Percentiles rank a stretch among this genome's conserved stretches.
These are phyloP conservation scores for Dascyllus trimaculatus DNA, from an alignment of 2,113 vertebrate species.

Conservation along the genomic window DNA sequence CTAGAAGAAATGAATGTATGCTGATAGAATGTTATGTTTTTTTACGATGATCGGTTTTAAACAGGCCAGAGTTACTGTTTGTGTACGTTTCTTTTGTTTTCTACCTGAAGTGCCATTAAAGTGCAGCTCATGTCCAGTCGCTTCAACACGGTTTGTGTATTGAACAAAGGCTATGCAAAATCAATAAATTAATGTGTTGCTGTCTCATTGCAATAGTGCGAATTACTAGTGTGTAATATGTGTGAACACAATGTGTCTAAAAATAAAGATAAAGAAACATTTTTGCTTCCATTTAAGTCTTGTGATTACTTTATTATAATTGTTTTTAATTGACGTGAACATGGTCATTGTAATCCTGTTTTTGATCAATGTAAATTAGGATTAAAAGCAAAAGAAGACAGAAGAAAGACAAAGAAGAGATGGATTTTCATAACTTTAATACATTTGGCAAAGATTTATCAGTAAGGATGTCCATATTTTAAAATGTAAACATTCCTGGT, in stretches of 20 bases:
- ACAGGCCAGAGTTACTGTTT: neutral
- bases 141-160: neutral
- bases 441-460: too few species aligned
- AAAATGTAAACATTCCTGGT: too few species aligned
- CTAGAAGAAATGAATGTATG: slow-evolving; percentile 27
- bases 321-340: neutral
- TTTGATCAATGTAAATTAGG: neutral
- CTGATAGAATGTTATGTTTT: slow-evolving; percentile 3
- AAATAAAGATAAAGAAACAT: slow-evolving; percentile 28
- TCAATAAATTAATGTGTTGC: neutral
- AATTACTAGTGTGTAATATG: neutral
- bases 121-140: neutral
- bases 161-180: neutral
- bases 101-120: slow-evolving; percentile 16
- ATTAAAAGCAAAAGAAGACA: neutral
- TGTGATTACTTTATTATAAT: neutral
- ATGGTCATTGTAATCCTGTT: neutral
- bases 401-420: too few species aligned
- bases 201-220: neutral
- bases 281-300: neutral
- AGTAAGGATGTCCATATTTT: too few species aligned
- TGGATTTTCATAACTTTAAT: too few species aligned
- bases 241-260: slow-evolving; percentile 22
- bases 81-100: neutral
- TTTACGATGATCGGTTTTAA: neutral